Evolutionary conservation across 2,797 vertebrate genomes (phyloP), one percentile per base, ranked within the genome.

Genomic region (Tachyglossus aculeatus): DNA sequence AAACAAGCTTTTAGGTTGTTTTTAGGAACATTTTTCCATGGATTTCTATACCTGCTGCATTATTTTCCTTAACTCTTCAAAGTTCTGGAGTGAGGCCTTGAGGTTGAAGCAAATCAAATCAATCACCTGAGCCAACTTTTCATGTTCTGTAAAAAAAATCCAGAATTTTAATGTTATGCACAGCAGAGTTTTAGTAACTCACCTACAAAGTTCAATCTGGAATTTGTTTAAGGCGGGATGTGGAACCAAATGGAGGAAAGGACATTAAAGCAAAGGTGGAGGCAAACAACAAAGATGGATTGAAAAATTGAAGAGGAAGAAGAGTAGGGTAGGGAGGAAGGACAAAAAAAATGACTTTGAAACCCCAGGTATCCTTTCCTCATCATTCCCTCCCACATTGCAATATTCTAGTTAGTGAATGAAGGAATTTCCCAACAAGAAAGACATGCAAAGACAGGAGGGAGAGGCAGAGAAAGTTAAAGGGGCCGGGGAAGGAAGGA

Each of bases 41-140:
- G 29, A 41, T 77, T 77, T 73, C 79, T 61, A 24, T 67, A 62
- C 37, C 8, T 83, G 81, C 84, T 86, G 62, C 68, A 33, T 56
- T 75, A 75, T 74, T 74, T 65, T 74, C 60, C 66, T 19, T 62
- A 27, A 29, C 32, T 24, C n/a, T 19, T 8, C 13, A 53, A 24
- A 53, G 31, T 41, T 15, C 31, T 41, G 34, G 45, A 50, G 53
- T 25, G 31, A 72, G 71, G 66, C 37, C 31, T 63, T 45, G 8
- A 25, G 13, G 37, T 47, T 66, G 38, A 59, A 50, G 56, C 75
- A 81, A 71, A 60, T 45, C 57, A 7, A 39, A 62, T n/a, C n/a
- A 39, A 62, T n/a, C n/a, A n/a, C n/a, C n/a, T n/a, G n/a, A n/a
- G n/a, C n/a, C n/a, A n/a, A n/a, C n/a, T n/a, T n/a, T n/a, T n/a